These are phyloP conservation scores for Isaurus tuberculatus DNA, from an alignment of 92 coral and sea anemone genomes.

Conservation along the genomic window DNA sequence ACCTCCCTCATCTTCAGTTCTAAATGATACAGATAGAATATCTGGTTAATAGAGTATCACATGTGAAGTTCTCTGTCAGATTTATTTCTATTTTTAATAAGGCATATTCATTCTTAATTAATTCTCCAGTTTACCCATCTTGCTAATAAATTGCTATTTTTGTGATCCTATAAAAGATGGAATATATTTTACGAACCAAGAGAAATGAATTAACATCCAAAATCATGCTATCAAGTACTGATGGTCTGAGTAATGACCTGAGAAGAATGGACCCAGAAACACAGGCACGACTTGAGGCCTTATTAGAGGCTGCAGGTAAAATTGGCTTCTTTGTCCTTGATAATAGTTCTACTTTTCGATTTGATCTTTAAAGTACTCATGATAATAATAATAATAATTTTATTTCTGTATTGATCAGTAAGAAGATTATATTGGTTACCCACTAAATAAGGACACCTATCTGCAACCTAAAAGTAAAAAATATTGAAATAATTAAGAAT, in stretches of 20 bases:
- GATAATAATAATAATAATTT: too few relatives aligned
- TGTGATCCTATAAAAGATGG: slow-evolving; percentile 67
- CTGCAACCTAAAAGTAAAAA: too few relatives aligned
- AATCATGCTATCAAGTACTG: slow-evolving; percentile 90
- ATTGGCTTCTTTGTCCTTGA: background rate
- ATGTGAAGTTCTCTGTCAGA: too few relatives aligned
- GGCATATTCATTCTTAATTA: background rate
- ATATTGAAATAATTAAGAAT: too few relatives aligned
- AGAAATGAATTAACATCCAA: slow-evolving; percentile 94
- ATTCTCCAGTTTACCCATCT: background rate
- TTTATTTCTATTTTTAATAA: too few relatives aligned
- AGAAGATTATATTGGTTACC: too few relatives aligned
- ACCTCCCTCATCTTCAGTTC: too few relatives aligned
- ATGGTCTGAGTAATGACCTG: slow-evolving; percentile 83
- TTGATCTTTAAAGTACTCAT: background rate
- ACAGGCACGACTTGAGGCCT: slow-evolving; percentile 95
- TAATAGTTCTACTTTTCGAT: background rate
- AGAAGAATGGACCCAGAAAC: slow-evolving; percentile 99
- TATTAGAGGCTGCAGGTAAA: slow-evolving; percentile 97
- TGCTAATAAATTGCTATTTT: background rate
- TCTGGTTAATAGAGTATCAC: too few relatives aligned
- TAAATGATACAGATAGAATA: too few relatives aligned
- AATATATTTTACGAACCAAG: slow-evolving; percentile 90
- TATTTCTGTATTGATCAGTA: too few relatives aligned
- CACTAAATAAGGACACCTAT: too few relatives aligned